Evolutionary conservation across 2,888 invertebrate species (phyloP).

Genomic region (Apamea sordens): DNA sequence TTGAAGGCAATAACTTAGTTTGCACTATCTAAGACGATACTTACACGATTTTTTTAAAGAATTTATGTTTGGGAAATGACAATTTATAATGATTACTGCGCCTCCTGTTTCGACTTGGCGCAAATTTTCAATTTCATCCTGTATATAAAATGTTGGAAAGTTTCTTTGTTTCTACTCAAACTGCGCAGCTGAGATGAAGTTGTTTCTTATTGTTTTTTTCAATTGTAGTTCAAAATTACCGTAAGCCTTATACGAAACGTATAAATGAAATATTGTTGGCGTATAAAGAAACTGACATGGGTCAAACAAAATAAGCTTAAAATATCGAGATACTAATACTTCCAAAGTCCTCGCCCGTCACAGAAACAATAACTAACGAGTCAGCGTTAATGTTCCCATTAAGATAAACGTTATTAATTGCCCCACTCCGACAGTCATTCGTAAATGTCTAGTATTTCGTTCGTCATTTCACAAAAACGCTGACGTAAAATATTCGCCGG

Average conservation of each 20-base stretch:
- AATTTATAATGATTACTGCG: background rate
- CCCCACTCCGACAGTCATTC: conserved; percentile 55
- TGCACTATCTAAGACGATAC: background rate
- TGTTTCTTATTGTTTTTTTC: background rate
- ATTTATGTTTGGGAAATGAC: background rate
- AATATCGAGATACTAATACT: conserved; percentile 7
- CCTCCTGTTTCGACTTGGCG: background rate
- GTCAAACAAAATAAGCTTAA: background rate
- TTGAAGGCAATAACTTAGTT: background rate
- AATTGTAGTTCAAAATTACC: background rate
- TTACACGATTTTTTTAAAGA: background rate
- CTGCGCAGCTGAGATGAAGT: background rate
- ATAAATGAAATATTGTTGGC: background rate
- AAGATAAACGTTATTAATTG: conserved; percentile 61
- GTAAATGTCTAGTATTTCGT: conserved; percentile 65
- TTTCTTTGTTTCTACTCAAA: background rate
- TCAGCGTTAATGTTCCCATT: conserved; percentile 47
- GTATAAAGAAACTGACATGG: background rate
- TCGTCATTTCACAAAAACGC: conserved; percentile 65
- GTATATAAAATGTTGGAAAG: background rate
- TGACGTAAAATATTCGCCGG: conserved; percentile 63
- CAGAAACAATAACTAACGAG: conserved; percentile 41
- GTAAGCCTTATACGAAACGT: background rate
- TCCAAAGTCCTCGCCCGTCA: conserved; percentile 13
- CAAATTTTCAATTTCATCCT: background rate